Evolutionary conservation across 2,888 invertebrate genomes (phyloP), one percentile per base, ranked within the genome.

Genomic region (Netelia melanura): DNA sequence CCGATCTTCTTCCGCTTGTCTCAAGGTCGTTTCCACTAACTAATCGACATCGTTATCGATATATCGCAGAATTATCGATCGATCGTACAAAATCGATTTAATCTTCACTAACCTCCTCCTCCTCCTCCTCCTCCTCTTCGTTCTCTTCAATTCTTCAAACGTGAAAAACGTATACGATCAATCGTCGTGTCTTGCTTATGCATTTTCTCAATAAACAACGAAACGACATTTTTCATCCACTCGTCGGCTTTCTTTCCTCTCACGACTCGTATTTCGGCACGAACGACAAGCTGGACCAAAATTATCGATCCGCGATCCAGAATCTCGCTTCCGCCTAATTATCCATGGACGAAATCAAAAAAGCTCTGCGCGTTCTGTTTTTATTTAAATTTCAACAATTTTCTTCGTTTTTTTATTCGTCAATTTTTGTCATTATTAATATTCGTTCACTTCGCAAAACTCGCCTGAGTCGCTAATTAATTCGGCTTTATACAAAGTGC

Each of bases 191-290:
- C 81, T 91, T 91, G 56, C 87, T 87, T 64, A 90, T 87, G 81
- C 91, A 92, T 90, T 90, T 91, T 70, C 90, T 89, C 76, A 92
- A 78, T 62, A 92, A 91, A 48, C 87, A 86, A 56, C 90, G 89
- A 77, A 92, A 92, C 62, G 91, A 91, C 91, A 92, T 91, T 21
- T 70, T 87, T 86, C 71, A 25, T 38, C 52, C 6, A 62, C 23
- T 30, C 54, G 30, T 5, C 30, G 5, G 5, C 30, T 30, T 71
- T 65, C 21, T 25, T 52, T 56, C 17, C 61, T 17, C 52, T 17
- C 17, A 17, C 17, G 44, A 2, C 10, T 23, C 68, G 62, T 10
- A 1, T 11, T 21, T 9, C 44, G 52, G 43, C 56, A 58, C 17
- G 62, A 72, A 44, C n/a, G 52, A 30, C 6, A 30, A 3, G 30